Evolutionary conservation across 2,113 vertebrate species (phyloP).

Genomic region (Labeo catla): DNA sequence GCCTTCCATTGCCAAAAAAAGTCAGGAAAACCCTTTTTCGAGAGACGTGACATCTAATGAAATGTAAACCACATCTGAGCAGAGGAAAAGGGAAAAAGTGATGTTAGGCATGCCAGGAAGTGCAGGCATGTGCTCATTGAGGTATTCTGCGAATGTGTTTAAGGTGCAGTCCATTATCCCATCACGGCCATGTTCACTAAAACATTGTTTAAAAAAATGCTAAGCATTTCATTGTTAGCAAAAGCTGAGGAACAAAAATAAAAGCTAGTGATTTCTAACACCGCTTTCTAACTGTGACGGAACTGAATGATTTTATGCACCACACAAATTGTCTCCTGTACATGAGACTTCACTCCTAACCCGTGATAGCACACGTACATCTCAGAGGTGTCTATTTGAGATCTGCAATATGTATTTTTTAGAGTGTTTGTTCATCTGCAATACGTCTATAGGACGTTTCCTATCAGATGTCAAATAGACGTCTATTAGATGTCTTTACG

Average conservation of each 20-base stretch:
- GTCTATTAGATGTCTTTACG: no score
- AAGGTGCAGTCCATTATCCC: slow-evolving; percentile 7
- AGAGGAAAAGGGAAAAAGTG: background rate
- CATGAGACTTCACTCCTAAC: background rate
- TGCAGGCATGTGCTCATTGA: slow-evolving; percentile 24
- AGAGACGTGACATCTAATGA: slow-evolving; percentile 19
- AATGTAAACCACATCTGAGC: slow-evolving; percentile 14
- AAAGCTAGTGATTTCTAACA: background rate
- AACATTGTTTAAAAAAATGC: background rate
- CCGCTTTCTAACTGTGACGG: background rate
- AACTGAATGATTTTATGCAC: background rate
- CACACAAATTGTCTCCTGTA: background rate
- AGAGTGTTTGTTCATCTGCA: no score
- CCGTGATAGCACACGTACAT: no score
- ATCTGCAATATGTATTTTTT: no score
- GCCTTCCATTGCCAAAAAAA: slow-evolving; percentile 43
- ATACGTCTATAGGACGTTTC: no score
- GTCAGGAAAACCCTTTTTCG: slow-evolving; percentile 50
- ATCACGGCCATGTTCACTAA: slow-evolving; percentile 11
- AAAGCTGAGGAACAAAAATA: background rate
- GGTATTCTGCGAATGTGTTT: slow-evolving; percentile 41
- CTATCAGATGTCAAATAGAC: no score
- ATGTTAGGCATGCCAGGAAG: background rate
- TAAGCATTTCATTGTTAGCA: background rate
- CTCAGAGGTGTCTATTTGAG: no score